phyloP scores from a whole-genome alignment of 2,888 invertebrate genomes.

The Diarsia mendica region DNA sequence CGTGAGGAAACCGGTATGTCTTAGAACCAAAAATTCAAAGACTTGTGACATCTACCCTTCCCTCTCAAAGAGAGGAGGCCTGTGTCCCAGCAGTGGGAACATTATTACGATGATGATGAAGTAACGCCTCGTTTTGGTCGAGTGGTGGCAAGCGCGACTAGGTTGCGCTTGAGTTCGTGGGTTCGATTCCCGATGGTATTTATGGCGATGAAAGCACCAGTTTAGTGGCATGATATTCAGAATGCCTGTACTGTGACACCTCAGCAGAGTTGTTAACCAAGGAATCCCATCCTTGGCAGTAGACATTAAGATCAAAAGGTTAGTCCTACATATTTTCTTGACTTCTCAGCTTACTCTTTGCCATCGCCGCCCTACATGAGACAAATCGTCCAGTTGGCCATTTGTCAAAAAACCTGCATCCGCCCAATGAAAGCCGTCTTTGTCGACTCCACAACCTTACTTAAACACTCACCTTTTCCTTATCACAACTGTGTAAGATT shows the following conservation, averaged over 20 bases:
- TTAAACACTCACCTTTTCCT: conserved; percentile 58
- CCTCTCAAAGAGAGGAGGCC: too few species aligned
- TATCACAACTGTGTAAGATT: conserved; percentile 70
- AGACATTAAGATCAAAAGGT: background rate
- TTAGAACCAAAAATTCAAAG: too few species aligned
- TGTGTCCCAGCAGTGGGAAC: too few species aligned
- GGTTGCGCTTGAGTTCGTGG: too few species aligned
- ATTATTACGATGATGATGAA: too few species aligned
- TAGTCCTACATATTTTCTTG: too few species aligned
- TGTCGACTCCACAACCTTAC: conserved; percentile 74
- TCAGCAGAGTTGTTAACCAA: background rate
- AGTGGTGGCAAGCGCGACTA: too few species aligned
- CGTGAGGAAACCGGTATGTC: too few species aligned
- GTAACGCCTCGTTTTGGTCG: too few species aligned
- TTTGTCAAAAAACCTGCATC: conserved; percentile 90
- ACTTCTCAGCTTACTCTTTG: conserved; percentile 75
- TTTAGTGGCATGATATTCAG: background rate
- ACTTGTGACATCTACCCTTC: too few species aligned
- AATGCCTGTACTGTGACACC: background rate
- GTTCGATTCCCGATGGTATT: too few species aligned
- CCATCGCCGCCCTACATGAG: conserved; percentile 84
- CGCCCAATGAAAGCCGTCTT: conserved; percentile 87
- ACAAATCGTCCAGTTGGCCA: conserved; percentile 89
- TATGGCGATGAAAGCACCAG: too few species aligned
- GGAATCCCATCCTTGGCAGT: background rate